Evolutionary conservation across 2,113 vertebrate species (phyloP).

Genomic region (Rattus rattus): DNA sequence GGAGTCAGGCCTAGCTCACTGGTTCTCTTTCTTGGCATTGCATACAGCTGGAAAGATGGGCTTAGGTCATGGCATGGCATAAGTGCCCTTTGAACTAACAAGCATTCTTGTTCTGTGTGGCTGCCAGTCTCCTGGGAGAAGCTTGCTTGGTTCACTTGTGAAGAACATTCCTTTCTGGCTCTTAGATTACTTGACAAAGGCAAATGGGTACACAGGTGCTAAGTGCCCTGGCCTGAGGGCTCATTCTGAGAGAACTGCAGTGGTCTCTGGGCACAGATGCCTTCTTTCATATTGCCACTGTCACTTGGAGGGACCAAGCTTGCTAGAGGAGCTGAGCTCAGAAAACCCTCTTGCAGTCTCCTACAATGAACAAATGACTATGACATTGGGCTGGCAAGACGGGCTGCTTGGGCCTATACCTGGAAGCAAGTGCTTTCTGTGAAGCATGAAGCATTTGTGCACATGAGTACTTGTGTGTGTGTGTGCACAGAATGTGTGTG

Average conservation of each 20-base stretch:
- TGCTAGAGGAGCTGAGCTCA: background rate
- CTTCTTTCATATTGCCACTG: background rate
- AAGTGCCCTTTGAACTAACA: background rate
- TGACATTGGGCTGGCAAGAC: background rate
- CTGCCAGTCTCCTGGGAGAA: background rate
- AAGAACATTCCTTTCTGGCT: background rate
- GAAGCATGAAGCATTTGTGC: background rate
- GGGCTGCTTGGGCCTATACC: background rate
- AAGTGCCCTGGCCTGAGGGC: background rate
- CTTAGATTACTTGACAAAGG: background rate
- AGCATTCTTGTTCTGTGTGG: background rate
- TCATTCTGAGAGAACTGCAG: background rate
- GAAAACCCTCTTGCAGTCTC: background rate
- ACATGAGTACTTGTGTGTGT: no score
- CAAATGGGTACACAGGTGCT: background rate
- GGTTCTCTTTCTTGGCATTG: background rate
- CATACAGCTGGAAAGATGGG: rapidly evolving
- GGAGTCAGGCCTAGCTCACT: no score
- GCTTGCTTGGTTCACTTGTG: background rate
- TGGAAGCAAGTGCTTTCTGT: background rate
- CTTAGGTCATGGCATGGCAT: background rate
- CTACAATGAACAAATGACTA: background rate
- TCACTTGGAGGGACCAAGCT: background rate
- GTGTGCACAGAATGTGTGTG: no score
- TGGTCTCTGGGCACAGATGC: background rate